phyloP scores from a whole-genome alignment of 2,113 vertebrate species.

The Sus scrofa region T2T-Sscrofa CM000814.6:129464501-129465000 shows the following conservation, averaged over 20 bases:
- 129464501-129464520: no score
- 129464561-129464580: no score
- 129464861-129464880: neutral
- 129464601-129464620: no score
- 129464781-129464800: neutral
- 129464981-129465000: neutral
- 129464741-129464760: neutral
- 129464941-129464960: neutral
- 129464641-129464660: no score
- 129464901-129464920: constrained; percentile 5
- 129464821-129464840: neutral
- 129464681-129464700: no score
- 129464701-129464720: no score
- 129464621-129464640: no score
- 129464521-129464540: no score
- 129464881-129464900: neutral
- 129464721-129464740: no score
- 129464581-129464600: no score
- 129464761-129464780: neutral
- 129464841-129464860: neutral
- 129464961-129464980: neutral
- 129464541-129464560: no score
- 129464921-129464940: neutral
- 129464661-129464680: no score
- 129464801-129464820: neutral